A percentile compares a stretch with the other conserved stretches of the same genome.
These are phyloP conservation scores for Diphyllodes magnificus DNA, from an alignment of 2,113 vertebrate genomes.

Conservation along the genomic window DNA sequence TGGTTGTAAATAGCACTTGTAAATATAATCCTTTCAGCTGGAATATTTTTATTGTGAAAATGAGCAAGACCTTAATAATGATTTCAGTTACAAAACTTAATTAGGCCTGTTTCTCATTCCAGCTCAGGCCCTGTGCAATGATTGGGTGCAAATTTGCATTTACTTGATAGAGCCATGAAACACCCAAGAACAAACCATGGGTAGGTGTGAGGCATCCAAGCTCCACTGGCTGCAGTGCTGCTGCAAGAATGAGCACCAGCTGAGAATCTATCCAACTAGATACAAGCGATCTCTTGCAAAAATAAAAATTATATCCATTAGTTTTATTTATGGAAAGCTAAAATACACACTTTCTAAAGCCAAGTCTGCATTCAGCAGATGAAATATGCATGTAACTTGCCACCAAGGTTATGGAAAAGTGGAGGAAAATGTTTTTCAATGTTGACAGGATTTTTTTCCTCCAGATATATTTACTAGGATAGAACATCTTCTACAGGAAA, in stretches of 20 bases:
- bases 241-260: not conserved
- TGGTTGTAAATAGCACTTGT: conserved; percentile 39
- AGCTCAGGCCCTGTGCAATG: not conserved
- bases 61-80: not conserved
- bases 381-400: not conserved
- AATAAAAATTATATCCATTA: not conserved
- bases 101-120: not conserved
- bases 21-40: conserved; percentile 28
- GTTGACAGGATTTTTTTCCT: not conserved
- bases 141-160: not conserved
- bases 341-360: not conserved
- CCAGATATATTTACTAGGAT: not conserved
- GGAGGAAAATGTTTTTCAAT: not conserved
- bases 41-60: not conserved
- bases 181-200: not conserved
- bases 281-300: not conserved
- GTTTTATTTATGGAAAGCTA: not conserved
- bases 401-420: not conserved
- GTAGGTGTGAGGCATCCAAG: not conserved
- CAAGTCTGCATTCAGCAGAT: not conserved
- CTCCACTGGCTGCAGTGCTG: not conserved
- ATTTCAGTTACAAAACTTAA: conserved; percentile 23
- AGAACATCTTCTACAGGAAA: not conserved
- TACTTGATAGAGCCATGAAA: rapidly evolving
- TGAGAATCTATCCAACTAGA: not conserved